Base-by-base conservation (phyloP, 2,113 vertebrate species). In the Cephalophus harveyi region DNA sequence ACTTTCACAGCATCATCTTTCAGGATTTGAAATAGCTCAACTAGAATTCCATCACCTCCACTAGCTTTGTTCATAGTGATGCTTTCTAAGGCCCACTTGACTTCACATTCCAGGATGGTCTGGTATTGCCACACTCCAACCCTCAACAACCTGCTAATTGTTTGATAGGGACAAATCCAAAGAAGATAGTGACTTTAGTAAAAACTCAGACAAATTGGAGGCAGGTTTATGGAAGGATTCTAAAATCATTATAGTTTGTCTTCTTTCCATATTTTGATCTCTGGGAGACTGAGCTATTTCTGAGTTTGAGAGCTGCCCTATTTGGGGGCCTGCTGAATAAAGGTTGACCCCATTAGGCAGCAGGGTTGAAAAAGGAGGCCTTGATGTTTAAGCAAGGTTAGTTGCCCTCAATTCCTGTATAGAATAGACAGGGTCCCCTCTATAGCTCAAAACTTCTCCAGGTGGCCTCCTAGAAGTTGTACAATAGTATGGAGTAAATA, bases 121-220 rank as follows among this genome's bases (percentile, higher is more conserved):
- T 54, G 17, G 17, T 17, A 54, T 54, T 54, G 17, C 54, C 17
- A 11, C 4, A 79, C 2, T 1, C 48, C 7, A 28, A 13, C 1
- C 25, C 16, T 14, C 9, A 43, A 6, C 28, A 10, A 62, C 33
- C 36, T 33, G 2, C n/a, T 91, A 54, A 5, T 46, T 16, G 43
- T 82, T 97, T 92, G 48, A 46, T 64, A 74, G 71, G 28, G 12
- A 40, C 57, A 84, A 40, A n/a, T n/a, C 52, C 59, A n/a, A 85
- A 36, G 43, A 85, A 25, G 12, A 28, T 6, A 81, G 7, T 52
- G 11, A 30, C 48, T 87, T 95, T 19, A 52, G 48, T 76, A 64
- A 89, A 81, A 90, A 64, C 5, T 2, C 40, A 78, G 6, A 46
- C 6, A 21, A 55, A 30, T 28, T 83, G 23, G 25, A 6, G 8